These are phyloP conservation scores for Glyphotaelius pellucidus DNA, from an alignment of 2,888 invertebrate genomes.

Conservation along the genomic window DNA sequence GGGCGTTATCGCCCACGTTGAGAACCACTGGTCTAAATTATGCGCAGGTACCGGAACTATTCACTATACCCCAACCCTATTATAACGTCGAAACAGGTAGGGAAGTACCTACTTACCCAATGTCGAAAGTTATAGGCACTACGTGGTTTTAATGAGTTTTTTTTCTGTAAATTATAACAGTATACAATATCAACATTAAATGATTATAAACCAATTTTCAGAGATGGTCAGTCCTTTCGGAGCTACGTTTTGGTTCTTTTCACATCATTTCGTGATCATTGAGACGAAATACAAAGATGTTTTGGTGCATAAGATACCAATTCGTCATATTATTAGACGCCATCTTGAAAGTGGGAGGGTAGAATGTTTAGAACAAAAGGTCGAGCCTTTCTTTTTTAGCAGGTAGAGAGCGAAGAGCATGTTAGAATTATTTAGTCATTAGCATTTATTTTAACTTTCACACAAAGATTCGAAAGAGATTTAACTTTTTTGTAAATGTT, in stretches of 20 bases:
- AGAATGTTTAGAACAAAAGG: neutral
- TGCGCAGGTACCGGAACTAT: neutral
- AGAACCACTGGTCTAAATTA: too few relatives aligned
- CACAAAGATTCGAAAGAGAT: neutral
- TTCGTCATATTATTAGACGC: neutral
- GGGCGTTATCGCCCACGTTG: too few relatives aligned
- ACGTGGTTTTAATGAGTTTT: neutral
- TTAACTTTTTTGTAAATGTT: neutral
- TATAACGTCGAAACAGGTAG: neutral
- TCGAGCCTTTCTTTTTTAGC: neutral
- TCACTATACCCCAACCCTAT: neutral
- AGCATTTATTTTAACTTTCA: neutral
- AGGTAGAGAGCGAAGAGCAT: neutral
- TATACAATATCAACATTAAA: neutral
- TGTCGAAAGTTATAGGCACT: neutral
- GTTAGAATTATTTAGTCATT: neutral
- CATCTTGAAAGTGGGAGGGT: slow-evolving; percentile 2
- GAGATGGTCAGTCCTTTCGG: neutral
- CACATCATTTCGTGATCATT: neutral
- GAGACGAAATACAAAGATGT: neutral
- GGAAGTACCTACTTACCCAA: neutral
- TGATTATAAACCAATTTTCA: neutral
- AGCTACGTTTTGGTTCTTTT: neutral
- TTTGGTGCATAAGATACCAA: neutral
- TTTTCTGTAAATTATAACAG: neutral